Evolutionary conservation across 2,113 vertebrate species (phyloP).

Genomic region (Prochilodus magdalenae): DNA sequence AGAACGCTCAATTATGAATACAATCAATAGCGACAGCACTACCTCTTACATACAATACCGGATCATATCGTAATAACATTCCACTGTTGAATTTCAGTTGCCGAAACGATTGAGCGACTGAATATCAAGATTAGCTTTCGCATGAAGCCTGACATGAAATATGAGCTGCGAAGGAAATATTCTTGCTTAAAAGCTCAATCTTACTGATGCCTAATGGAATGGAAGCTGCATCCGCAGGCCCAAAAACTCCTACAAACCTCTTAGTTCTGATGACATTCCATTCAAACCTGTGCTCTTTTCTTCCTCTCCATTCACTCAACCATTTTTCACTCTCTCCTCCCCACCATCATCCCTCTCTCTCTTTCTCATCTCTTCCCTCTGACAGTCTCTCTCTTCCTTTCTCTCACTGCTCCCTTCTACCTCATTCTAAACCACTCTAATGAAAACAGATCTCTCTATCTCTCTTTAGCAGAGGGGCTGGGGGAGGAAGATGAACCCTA

Average conservation of each 20-base stretch:
- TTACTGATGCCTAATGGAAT: constrained; percentile 37
- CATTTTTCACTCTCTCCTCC: constrained; percentile 44
- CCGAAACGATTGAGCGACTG: neutral
- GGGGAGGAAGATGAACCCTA: constrained; percentile 84
- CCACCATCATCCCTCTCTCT: constrained; percentile 67
- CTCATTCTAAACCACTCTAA: constrained; percentile 76
- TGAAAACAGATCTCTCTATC: constrained; percentile 83
- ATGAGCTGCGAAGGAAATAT: neutral
- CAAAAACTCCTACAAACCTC: constrained; percentile 27
- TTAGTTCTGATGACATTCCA: constrained; percentile 38
- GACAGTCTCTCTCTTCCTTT: constrained; percentile 64
- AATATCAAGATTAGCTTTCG: constrained; percentile 1
- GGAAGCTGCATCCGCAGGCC: neutral
- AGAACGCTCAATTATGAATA: too few relatives aligned
- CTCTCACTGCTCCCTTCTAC: constrained; percentile 64
- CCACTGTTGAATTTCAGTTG: neutral
- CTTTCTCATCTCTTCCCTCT: constrained; percentile 61
- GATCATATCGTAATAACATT: too few relatives aligned
- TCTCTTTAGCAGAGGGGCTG: constrained; percentile 80
- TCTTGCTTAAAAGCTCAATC: constrained; percentile 32
- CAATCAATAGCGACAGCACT: too few relatives aligned
- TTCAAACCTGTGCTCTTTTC: constrained; percentile 40
- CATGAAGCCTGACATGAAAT: constrained; percentile 7
- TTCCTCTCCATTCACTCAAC: constrained; percentile 27
- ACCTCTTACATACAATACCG: too few relatives aligned